These are phyloP conservation scores for Oxyteleia sp. DNA, from an alignment of 2,888 invertebrate species.

Conservation along the genomic window DNA sequence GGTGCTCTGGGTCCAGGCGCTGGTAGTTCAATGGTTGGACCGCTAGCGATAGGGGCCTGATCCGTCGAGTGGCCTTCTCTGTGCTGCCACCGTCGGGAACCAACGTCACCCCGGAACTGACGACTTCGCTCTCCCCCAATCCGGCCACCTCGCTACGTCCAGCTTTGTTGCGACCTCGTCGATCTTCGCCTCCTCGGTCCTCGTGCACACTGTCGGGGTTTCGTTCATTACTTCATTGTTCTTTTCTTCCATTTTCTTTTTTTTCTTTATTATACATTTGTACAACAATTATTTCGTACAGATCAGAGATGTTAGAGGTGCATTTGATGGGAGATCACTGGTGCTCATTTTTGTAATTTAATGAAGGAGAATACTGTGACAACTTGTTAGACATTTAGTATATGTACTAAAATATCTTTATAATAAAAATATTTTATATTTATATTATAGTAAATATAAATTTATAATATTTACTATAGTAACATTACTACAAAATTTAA, in stretches of 20 bases:
- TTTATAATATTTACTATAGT: too few species aligned
- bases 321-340: too few species aligned
- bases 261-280: constrained; percentile 35
- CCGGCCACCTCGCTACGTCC: constrained; percentile 84
- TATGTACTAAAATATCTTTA: too few species aligned
- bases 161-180: constrained; percentile 77
- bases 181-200: constrained; percentile 81
- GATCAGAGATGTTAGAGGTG: too few species aligned
- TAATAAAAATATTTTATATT: too few species aligned
- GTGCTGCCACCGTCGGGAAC: constrained; percentile 77
- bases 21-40: constrained; percentile 86
- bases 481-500: too few species aligned
- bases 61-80: constrained; percentile 50
- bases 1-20: constrained; percentile 83
- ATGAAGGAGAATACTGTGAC: too few species aligned
- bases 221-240: constrained; percentile 56
- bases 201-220: constrained; percentile 84
- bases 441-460: too few species aligned
- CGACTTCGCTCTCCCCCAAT: constrained; percentile 81
- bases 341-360: too few species aligned
- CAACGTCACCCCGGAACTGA: constrained; percentile 79
- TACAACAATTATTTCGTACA: too few species aligned
- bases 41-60: constrained; percentile 84
- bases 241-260: constrained; percentile 30
- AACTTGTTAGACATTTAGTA: too few species aligned